These are phyloP conservation scores for Coleophora deauratella DNA, from an alignment of 2,888 invertebrate species.

Conservation along the genomic window DNA sequence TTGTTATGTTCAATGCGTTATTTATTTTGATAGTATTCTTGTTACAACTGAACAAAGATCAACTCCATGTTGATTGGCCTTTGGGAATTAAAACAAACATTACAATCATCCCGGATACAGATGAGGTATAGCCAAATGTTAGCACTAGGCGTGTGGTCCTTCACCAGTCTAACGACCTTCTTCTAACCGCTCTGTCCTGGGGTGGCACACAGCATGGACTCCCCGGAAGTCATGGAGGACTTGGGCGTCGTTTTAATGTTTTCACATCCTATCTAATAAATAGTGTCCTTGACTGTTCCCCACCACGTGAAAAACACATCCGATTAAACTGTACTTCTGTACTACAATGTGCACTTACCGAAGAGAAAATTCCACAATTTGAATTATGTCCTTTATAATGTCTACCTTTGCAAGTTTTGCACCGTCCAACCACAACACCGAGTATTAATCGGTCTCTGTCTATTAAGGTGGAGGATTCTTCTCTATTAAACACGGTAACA, in stretches of 20 bases:
- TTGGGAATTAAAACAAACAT: conserved; percentile 96
- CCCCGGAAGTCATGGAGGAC: conserved; percentile 52
- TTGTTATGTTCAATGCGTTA: conserved; percentile 99
- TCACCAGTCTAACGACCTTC: conserved; percentile 71
- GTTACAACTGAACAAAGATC: conserved; percentile 99
- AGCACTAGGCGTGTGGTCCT: conserved; percentile 59
- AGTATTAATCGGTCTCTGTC: conserved; percentile 41
- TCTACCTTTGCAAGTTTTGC: conserved; percentile 14
- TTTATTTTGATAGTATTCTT: conserved; percentile 99
- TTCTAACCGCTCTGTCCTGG: conserved; percentile 69
- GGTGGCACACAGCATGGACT: conserved; percentile 70
- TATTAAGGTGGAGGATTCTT: conserved; percentile 66
- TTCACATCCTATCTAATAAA: conserved; percentile 46
- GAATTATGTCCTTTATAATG: too few relatives aligned
- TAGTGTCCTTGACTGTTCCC: conserved; percentile 35
- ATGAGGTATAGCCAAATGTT: conserved; percentile 83
- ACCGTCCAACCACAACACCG: conserved; percentile 41
- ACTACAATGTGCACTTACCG: not conserved
- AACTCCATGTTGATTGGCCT: conserved; percentile 98
- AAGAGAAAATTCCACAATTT: too few relatives aligned
- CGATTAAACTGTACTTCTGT: conserved; percentile 14
- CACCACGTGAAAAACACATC: conserved; percentile 1
- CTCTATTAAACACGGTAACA: conserved; percentile 60
- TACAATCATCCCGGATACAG: conserved; percentile 93
- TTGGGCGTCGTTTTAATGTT: conserved; percentile 45